Percentiles rank a stretch among this genome's conserved stretches.
These are phyloP conservation scores for Nannoperca obscura DNA, from an alignment of 2,797 vertebrate species.

Conservation along the genomic window DNA sequence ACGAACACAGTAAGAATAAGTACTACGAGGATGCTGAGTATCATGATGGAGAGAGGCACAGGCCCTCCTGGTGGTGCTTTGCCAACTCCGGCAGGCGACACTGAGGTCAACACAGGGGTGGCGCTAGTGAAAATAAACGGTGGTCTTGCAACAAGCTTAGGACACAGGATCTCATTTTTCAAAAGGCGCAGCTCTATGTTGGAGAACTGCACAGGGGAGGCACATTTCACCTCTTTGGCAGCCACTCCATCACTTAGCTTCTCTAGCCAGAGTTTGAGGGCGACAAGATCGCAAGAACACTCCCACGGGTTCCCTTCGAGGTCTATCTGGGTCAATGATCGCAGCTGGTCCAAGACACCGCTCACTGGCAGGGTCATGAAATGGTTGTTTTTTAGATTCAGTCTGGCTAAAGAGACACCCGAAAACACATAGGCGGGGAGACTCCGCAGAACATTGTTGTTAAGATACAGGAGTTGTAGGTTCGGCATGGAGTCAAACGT, in stretches of 20 bases:
- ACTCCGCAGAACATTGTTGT: conserved; percentile 96
- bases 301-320: conserved; percentile 99
- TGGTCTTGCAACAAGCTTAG: conserved; percentile 92
- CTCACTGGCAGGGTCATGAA: conserved; percentile 99
- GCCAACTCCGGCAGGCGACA: conserved; percentile 91
- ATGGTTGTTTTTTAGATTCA: conserved; percentile 98
- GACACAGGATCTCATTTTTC: conserved; percentile 97
- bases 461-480: conserved; percentile 96
- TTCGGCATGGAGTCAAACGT: conserved; percentile 98
- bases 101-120: conserved; percentile 86
- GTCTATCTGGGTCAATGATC: conserved; percentile 95
- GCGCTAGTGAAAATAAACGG: conserved; percentile 90
- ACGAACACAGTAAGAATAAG: conserved; percentile 98
- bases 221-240: conserved; percentile 94
- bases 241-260: conserved; percentile 94
- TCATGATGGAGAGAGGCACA: conserved; percentile 97
- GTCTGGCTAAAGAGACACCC: conserved; percentile 92
- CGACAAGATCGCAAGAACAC: conserved; percentile 97
- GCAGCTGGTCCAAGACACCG: conserved; percentile 96
- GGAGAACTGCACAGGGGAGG: conserved; percentile 96
- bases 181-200: conserved; percentile 94
- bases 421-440: conserved; percentile 95
- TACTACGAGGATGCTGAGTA: conserved; percentile 98
- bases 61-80: conserved; percentile 94
- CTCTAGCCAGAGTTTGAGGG: conserved; percentile 97